Conservation (phyloP, 1,140 invertebrate genomes). For the Andrena cerasifolii region DNA sequence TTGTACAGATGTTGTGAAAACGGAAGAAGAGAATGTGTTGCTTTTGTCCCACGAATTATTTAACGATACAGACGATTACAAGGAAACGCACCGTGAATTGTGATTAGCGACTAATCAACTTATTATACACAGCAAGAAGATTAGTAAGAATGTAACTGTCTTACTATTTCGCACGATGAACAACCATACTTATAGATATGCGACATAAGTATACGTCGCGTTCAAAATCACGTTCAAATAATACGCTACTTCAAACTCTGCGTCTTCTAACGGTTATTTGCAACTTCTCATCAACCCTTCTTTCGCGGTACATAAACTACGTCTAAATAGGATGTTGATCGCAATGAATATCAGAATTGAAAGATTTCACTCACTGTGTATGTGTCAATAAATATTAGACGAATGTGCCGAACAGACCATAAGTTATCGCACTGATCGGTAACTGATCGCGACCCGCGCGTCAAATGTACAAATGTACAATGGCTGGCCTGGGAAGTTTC, state of each 20-base stretch:
- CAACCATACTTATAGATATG: not conserved
- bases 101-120: not conserved
- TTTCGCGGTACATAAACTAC: not conserved
- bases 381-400: slow-evolving; percentile 32
- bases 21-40: not conserved
- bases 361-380: slow-evolving; percentile 10
- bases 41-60: not conserved
- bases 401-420: not conserved
- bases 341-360: not conserved
- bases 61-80: not conserved
- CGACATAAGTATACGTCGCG: not conserved
- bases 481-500: slow-evolving; percentile 16
- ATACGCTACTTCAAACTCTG: slow-evolving; percentile 19
- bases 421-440: not conserved
- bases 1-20: not conserved
- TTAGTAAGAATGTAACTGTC: not conserved
- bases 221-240: not conserved
- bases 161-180: not conserved
- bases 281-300: not conserved
- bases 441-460: slow-evolving; percentile 53
- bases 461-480: slow-evolving; percentile 40
- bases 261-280: slow-evolving; percentile 38
- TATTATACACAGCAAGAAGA: not conserved
- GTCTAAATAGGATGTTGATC: not conserved
- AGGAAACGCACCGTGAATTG: not conserved